Evolutionary conservation across 2,113 vertebrate species (phyloP).

Genomic region (Calyptommatus sinebrachiatus): DNA sequence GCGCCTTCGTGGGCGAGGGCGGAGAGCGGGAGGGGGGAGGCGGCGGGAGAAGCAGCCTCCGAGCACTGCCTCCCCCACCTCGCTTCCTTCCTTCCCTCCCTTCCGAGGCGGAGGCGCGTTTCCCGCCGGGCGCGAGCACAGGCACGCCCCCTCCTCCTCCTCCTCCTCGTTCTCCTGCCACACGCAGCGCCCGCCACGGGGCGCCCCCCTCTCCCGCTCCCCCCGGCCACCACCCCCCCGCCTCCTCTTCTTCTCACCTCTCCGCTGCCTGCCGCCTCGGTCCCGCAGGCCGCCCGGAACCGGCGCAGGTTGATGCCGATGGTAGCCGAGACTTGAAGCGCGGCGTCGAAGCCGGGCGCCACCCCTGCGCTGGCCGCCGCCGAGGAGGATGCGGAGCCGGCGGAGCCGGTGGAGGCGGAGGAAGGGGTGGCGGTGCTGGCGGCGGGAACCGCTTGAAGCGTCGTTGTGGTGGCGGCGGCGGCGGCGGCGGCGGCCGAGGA

Average conservation of each 20-base stretch:
- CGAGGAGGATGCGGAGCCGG: neutral
- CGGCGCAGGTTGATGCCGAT: slow-evolving; percentile 95
- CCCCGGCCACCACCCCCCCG: slow-evolving; percentile 37
- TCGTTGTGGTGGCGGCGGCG: neutral
- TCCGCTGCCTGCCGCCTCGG: slow-evolving; percentile 87
- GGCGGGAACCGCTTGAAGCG: neutral
- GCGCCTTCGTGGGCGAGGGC: too few relatives aligned
- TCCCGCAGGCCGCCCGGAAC: slow-evolving; percentile 94
- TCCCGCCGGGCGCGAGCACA: slow-evolving; percentile 64
- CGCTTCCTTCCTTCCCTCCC: too few relatives aligned
- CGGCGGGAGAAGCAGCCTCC: neutral
- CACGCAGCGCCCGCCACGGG: neutral
- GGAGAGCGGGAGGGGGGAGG: slow-evolving; percentile 25
- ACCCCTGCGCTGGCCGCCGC: slow-evolving; percentile 61
- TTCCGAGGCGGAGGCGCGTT: slow-evolving; percentile 55
- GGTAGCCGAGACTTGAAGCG: slow-evolving; percentile 90
- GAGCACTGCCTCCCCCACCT: neutral
- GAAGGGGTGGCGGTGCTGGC: neutral
- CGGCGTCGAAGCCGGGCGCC: slow-evolving; percentile 91
- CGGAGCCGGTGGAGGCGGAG: neutral
- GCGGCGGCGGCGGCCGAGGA: slow-evolving; percentile 49
- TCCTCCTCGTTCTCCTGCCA: slow-evolving; percentile 13
- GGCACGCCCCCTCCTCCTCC: slow-evolving; percentile 43
- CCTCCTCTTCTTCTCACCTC: slow-evolving; percentile 88
- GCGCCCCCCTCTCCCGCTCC: slow-evolving; percentile 15